Base-by-base conservation (phyloP, 2,888 invertebrate species). In the Papilio demoleus region DNA sequence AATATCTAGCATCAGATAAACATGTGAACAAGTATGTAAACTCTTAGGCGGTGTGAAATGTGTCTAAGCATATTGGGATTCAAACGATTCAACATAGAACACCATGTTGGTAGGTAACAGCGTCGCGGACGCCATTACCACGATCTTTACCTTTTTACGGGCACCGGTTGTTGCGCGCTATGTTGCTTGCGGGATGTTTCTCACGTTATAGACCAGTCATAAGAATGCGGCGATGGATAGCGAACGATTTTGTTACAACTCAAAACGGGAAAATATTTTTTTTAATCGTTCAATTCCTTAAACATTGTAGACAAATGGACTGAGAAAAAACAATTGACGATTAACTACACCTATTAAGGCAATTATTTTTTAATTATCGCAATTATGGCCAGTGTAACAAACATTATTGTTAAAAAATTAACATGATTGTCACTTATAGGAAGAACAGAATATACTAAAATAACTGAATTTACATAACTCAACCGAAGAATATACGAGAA, bases 31-130 rank as follows among this genome's bases (percentile, higher is more conserved):
- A 27, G 17, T 38, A 42, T 6, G 31, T 56, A 40, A 56, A 50
- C 31, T 59, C 24, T 0, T 34, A 58, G 42, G 9, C 53, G 14
- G 53, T 58, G 61, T 61, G 42, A 67, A 50, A 36, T 40, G 45
- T 59, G 22, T n/a, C n/a, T 5, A 62, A 62, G 19, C 17, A 36
- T 58, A 58, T 58, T 56, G 42, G 42, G 50, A 47, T 59, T 60
- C 59, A 9, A 68, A 27, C n/a, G 22, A 59, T 27, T 38, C 38
- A 27, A 56, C 40, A 42, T 31, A 24, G 60, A 60, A 36, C 59
- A 40, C 65, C 65, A 65, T 69, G 64, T 68, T 64, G 19, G 65
- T 38, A 19, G 14, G 14, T 68, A 68, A 68, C 68, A 60, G 69
- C 65, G 53, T 22, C 24, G 36, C 65, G 61, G 19, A 61, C 53